Percentiles rank a stretch among this genome's conserved stretches.
phyloP scores from a whole-genome alignment of 1,140 invertebrate genomes.

The Chionoecetes opilio region DNA sequence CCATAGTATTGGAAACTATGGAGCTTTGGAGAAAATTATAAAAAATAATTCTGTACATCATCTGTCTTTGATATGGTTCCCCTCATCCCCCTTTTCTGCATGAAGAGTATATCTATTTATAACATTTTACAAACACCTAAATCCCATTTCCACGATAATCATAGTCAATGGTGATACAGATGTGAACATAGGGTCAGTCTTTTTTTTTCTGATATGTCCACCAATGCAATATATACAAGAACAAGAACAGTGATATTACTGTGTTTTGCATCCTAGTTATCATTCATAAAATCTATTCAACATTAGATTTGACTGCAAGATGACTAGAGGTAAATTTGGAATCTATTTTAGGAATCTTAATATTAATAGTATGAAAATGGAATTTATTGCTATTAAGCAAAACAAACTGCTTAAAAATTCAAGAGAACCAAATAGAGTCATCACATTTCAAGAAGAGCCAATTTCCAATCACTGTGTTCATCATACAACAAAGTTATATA shows the following conservation, averaged over 20 bases:
- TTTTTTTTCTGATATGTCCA: constrained; percentile 56
- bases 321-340: constrained; percentile 74
- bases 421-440: constrained; percentile 50
- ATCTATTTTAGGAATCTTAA: constrained; percentile 55
- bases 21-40: constrained; percentile 73
- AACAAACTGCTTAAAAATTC: constrained; percentile 46
- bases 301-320: constrained; percentile 50
- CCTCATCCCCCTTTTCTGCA: not conserved
- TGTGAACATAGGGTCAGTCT: not conserved
- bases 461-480: not conserved
- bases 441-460: not conserved
- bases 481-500: not conserved
- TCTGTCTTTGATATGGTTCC: constrained; percentile 47
- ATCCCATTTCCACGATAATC: constrained; percentile 6
- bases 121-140: constrained; percentile 10
- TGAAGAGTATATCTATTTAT: not conserved
- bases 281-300: constrained; percentile 59
- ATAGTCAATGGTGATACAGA: not conserved
- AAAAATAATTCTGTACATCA: not conserved
- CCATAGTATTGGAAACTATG: constrained; percentile 71
- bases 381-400: constrained; percentile 31
- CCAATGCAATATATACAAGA: constrained; percentile 51
- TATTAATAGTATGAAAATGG: not conserved
- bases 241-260: not conserved
- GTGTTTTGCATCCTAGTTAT: constrained; percentile 48